Evolutionary conservation across 92 coral and sea anemone species (phyloP).

Genomic region (Paragorgia papillata): DNA sequence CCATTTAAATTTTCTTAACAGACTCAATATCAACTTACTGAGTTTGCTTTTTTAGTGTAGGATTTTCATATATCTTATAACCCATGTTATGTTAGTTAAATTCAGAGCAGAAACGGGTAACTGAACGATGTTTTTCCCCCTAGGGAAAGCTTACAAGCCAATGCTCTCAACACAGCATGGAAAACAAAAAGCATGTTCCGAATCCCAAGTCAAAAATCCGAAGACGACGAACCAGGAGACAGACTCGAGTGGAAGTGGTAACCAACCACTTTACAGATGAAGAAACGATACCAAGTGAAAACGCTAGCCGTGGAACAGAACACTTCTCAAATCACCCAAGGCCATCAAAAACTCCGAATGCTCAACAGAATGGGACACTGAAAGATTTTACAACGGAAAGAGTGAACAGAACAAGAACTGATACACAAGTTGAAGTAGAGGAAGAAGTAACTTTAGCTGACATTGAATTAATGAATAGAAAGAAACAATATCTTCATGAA

Average conservation of each 20-base stretch:
- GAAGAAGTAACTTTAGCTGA: constrained; percentile 30
- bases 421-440: constrained; percentile 15
- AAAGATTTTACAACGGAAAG: constrained; percentile 24
- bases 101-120: too few relatives aligned
- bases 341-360: neutral
- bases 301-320: neutral
- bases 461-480: constrained; percentile 44
- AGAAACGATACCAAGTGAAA: neutral
- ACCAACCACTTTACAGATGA: neutral
- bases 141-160: constrained; percentile 3
- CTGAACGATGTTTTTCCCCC: too few relatives aligned
- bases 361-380: constrained; percentile 4
- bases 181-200: neutral
- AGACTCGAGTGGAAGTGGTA: constrained; percentile 38
- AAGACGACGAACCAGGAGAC: constrained; percentile 29
- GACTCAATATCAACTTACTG: too few relatives aligned
- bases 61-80: too few relatives aligned
- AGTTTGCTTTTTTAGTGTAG: too few relatives aligned
- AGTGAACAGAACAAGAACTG: neutral
- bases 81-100: too few relatives aligned
- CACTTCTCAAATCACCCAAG: neutral
- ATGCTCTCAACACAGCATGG: neutral
- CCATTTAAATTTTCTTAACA: too few relatives aligned
- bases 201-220: constrained; percentile 21
- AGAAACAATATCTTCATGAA: constrained; percentile 33